Percentiles rank a stretch among this genome's conserved stretches.
These are phyloP conservation scores for Lutraria rhynchaena DNA, from an alignment of 1,140 invertebrate species.

Conservation along the genomic window DNA sequence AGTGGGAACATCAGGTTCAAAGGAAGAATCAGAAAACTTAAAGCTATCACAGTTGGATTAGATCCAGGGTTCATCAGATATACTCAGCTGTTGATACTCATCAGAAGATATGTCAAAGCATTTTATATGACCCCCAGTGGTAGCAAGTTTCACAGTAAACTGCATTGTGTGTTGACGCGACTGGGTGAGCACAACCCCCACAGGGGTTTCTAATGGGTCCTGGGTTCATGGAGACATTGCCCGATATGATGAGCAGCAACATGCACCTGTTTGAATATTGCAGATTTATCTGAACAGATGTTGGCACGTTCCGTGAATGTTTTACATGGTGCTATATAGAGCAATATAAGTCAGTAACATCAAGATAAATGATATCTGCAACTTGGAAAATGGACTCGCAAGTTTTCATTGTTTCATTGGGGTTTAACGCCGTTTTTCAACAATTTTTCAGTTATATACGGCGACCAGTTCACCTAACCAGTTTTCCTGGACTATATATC, in stretches of 20 bases:
- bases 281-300: neutral
- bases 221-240: conserved; percentile 34
- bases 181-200: conserved; percentile 2
- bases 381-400: no score
- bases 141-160: conserved; percentile 37
- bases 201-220: conserved; percentile 31
- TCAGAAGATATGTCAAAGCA: neutral
- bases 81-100: neutral
- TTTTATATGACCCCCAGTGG: conserved; percentile 27
- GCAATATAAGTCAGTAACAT: no score
- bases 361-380: no score
- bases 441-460: no score
- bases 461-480: no score
- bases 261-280: neutral
- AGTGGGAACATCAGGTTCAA: neutral
- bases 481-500: no score
- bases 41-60: neutral
- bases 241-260: conserved; percentile 4
- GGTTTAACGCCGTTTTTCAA: no score
- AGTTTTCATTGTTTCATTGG: no score
- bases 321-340: neutral
- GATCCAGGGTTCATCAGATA: neutral
- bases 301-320: neutral
- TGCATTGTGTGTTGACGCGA: conserved; percentile 3
- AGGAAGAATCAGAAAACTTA: conserved; percentile 1